These are phyloP conservation scores for Adoxophyes honmai DNA, from an alignment of 1,140 invertebrate species.

Conservation along the genomic window DNA sequence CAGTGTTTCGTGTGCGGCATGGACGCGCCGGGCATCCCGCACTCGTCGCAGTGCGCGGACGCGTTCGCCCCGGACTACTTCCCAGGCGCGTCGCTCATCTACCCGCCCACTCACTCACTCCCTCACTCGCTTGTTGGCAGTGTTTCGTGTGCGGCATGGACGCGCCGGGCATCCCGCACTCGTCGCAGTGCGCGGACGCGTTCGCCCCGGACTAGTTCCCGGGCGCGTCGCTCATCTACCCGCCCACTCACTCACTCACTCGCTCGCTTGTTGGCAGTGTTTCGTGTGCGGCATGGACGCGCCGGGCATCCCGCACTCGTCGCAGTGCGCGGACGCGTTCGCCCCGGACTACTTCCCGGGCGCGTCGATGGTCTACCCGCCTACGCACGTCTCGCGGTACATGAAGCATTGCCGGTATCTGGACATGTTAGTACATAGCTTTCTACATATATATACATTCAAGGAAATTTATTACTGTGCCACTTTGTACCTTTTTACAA, in stretches of 20 bases:
- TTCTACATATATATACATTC: too few species aligned
- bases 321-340: background rate
- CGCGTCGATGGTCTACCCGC: too few species aligned
- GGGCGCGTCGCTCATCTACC: too few species aligned
- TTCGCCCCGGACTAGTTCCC: background rate
- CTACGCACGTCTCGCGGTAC: background rate
- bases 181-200: background rate
- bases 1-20: constrained; percentile 13
- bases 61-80: background rate
- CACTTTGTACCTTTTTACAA: too few species aligned
- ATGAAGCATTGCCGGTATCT: constrained; percentile 2
- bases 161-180: background rate
- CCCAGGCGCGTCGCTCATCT: too few species aligned
- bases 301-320: background rate
- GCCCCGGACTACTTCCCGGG: too few species aligned
- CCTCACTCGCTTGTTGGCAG: background rate
- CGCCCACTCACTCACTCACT: too few species aligned
- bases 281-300: constrained; percentile 1
- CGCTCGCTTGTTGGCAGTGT: background rate
- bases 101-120: too few species aligned
- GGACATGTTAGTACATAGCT: background rate
- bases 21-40: background rate
- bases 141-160: constrained; percentile 8
- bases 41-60: background rate
- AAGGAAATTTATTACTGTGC: too few species aligned